Evolutionary conservation across 2,888 invertebrate genomes (phyloP), one percentile per base, ranked within the genome.

Genomic region (Drosophila aldrichi): DNA sequence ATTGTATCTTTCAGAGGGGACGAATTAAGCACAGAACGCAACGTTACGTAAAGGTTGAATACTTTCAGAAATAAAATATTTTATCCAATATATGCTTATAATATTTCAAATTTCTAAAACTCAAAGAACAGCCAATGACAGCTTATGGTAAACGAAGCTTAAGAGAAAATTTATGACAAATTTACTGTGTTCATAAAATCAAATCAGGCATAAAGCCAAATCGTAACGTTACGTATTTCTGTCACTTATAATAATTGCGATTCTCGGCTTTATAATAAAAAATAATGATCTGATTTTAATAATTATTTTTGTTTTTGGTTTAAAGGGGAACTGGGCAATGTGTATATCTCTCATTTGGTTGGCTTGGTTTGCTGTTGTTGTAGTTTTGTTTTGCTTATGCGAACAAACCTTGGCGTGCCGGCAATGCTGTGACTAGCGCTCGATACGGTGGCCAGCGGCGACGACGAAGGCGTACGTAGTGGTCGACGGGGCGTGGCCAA

Each of bases 401-500:
- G 70, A 90, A 93, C 92, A 92, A 93, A 92, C 92, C 92, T 93
- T 92, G 91, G 89, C 83, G 92, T 77, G 81, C 91, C 82, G 74
- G 91, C 86, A 76, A 92, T 88, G 85, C 87, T 91, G 85, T 90
- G 88, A 80, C 87, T 91, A 74, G 74, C 73, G 79, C 74, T 81
- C 65, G 82, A 79, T 40, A 81, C 75, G 10, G 92, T 90, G 72
- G 92, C 91, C 87, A 93, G 85, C 69, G 93, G 93, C 64, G 93
- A 93, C 73, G 93, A 93, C 48, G 91, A 82, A 29, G 92, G 92
- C 75, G 93, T 91, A 83, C 93, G 92, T 71, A 93, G 82, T 65
- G 93, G 91, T 75, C 93, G 90, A 81, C 93, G 93, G 55, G 92
- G 84, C 55, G 90, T 86, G 70, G 79, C 90, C 77, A 89, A 75